Evolutionary conservation across 1,140 invertebrate species (phyloP).

Genomic region (Hycleus cichorii): DNA sequence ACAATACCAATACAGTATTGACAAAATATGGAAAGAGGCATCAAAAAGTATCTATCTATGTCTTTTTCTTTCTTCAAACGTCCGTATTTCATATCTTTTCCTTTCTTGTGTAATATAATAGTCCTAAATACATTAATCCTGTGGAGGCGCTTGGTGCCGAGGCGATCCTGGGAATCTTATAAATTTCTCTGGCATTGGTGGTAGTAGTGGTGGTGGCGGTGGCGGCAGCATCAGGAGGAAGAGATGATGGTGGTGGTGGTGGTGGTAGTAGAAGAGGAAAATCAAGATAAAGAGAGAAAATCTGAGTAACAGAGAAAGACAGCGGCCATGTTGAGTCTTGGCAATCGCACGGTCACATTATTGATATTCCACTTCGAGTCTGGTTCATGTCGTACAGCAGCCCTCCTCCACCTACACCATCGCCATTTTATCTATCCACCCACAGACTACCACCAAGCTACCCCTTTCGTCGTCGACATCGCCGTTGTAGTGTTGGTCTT

Average conservation of each 20-base stretch:
- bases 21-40: too few relatives aligned
- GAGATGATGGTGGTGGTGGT: background rate
- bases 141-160: slow-evolving; percentile 11
- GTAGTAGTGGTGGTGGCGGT: background rate
- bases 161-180: slow-evolving; percentile 17
- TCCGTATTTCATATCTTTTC: too few relatives aligned
- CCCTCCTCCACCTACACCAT: slow-evolving; percentile 17
- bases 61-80: too few relatives aligned
- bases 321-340: slow-evolving; percentile 30
- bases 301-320: slow-evolving; percentile 10
- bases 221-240: background rate
- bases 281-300: slow-evolving; percentile 8
- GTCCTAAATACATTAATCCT: slow-evolving; percentile 16
- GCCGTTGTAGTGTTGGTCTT: background rate
- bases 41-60: too few relatives aligned
- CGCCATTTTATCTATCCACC: background rate
- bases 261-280: background rate
- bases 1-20: too few relatives aligned
- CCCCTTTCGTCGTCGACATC: background rate
- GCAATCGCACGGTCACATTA: slow-evolving; percentile 41
- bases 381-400: slow-evolving; percentile 29
- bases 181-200: background rate
- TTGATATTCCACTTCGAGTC: slow-evolving; percentile 41
- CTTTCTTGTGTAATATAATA: slow-evolving; percentile 9
- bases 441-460: background rate